These are phyloP conservation scores for Hestina assimilis DNA, from an alignment of 1,140 invertebrate genomes.

Conservation along the genomic window DNA sequence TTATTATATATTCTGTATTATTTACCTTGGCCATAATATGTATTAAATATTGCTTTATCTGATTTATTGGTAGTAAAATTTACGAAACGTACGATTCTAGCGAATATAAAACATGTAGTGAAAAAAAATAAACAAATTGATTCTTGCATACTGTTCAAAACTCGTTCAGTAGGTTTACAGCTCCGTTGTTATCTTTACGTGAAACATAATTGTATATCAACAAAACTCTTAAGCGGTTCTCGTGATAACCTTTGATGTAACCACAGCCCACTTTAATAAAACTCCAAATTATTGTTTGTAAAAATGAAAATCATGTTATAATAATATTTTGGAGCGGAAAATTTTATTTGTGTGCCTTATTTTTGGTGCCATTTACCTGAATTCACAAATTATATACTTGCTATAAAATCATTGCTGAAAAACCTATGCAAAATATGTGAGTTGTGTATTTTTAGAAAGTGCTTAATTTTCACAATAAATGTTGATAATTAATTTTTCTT, in stretches of 20 bases:
- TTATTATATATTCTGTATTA: no score
- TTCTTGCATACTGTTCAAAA: slow-evolving; percentile 4
- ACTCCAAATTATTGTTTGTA: background rate
- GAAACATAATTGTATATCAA: slow-evolving; percentile 3
- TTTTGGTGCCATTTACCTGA: no score
- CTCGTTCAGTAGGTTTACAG: slow-evolving; percentile 15
- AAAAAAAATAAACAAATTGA: slow-evolving; percentile 2
- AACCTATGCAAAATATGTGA: no score
- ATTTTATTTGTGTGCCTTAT: no score
- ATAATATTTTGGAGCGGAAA: no score
- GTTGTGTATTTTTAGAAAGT: no score
- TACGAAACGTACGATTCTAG: background rate
- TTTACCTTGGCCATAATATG: background rate
- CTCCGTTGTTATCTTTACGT: slow-evolving; percentile 8
- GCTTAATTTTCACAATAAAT: no score
- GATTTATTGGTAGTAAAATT: background rate
- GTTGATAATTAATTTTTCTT: no score
- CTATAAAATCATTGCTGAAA: no score
- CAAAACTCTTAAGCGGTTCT: background rate
- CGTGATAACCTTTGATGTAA: background rate
- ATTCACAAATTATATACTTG: no score
- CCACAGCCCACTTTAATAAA: background rate
- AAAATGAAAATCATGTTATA: no score
- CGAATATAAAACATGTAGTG: background rate
- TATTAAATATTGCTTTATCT: background rate